Evolutionary conservation across 1,140 invertebrate species (phyloP), one percentile per base, ranked within the genome.

Genomic region (Andricus grossulariae): DNA sequence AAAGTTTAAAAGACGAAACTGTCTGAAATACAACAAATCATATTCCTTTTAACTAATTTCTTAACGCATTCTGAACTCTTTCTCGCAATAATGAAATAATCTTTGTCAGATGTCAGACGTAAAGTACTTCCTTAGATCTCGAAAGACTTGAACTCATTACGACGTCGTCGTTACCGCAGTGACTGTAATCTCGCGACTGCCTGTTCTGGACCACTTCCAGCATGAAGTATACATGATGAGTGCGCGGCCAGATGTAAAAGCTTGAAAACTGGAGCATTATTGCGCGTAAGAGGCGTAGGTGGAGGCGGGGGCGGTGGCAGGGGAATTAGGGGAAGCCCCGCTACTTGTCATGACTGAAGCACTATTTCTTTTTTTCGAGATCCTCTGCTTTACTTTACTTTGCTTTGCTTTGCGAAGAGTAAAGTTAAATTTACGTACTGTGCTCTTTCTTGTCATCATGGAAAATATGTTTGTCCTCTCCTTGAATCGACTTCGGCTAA

Each of bases 161-260:
- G 60, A 66, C 60, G 32, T 66, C 60, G 32, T 66, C 60, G 6
- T 66, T 66, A 66, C 60, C 13, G 60, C 21, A 32, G 21, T 57
- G 13, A 19, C 55, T 57, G 19, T 57, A 57, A 57, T 57, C 8
- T 57, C 55, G 55, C 15, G 25, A 66, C 32, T 66, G 60, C 16
- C 60, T 66, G 25, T 66, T 66, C 60, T 66, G 60, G 60, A 66
- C 60, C 60, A 66, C 60, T 66, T 45, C 60, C 60, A 66, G 60
- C 60, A 66, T 66, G 25, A 66, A 54, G 52, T 54, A 18, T 54
- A 54, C 25, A 39, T 5, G 57, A 66, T 15, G 60, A 66, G 60
- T 45, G 25, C 39, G 60, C 60, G 60, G 25, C 60, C 60, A 66
- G 60, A 66, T 66, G 60, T 66, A 66, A 66, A 66, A 66, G 21